phyloP scores from a whole-genome alignment of 2,113 vertebrate species.

The Edolisoma coerulescens region DNA sequence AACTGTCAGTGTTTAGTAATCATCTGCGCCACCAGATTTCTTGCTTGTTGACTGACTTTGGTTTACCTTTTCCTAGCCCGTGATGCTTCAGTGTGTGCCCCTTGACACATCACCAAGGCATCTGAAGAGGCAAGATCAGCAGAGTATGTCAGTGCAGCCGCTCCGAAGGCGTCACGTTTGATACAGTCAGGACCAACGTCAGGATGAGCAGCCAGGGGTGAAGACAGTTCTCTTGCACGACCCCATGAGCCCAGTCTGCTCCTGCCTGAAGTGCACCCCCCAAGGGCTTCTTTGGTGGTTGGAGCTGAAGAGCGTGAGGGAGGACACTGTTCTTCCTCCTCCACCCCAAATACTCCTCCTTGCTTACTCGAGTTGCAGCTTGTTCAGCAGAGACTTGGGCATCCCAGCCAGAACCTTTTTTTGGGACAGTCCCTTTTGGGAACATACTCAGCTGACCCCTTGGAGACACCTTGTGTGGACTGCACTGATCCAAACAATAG shows the following conservation, averaged over 20 bases:
- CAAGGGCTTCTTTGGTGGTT: not conserved
- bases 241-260: not conserved
- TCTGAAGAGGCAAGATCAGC: constrained; percentile 23
- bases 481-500: not conserved
- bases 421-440: not conserved
- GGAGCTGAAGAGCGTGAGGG: not conserved
- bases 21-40: constrained; percentile 32
- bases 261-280: not conserved
- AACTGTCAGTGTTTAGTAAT: constrained; percentile 13
- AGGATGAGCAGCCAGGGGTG: not conserved
- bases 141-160: not conserved
- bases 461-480: not conserved
- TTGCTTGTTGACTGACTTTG: not conserved
- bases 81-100: not conserved
- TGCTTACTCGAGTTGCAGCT: not conserved
- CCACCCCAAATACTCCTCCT: not conserved
- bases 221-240: not conserved
- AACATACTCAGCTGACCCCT: not conserved
- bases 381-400: not conserved
- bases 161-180: not conserved
- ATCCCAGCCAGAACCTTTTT: not conserved
- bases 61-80: constrained; percentile 7
- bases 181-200: not conserved
- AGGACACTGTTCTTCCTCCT: not conserved
- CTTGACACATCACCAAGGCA: constrained; percentile 11